A percentile compares a stretch with the other conserved stretches of the same genome.
phyloP scores from a whole-genome alignment of 2,888 invertebrate species.

The Diplolepis rosae region DNA sequence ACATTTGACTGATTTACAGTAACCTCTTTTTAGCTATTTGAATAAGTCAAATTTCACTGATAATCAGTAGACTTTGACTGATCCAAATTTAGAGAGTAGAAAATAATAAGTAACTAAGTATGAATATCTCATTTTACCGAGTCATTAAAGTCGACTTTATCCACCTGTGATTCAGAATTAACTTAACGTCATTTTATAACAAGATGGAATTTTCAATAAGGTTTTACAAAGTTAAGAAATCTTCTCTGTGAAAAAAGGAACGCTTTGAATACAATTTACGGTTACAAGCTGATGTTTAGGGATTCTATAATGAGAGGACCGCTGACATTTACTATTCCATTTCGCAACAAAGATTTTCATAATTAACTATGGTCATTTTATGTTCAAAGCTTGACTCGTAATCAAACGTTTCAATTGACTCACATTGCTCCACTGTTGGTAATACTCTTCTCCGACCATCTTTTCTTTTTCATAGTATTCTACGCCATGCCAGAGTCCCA shows the following conservation, averaged over 20 bases:
- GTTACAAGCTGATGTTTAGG: neutral
- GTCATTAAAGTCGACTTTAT: no score
- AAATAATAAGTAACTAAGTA: neutral
- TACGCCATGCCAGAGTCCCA: conserved; percentile 97
- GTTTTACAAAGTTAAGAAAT: no score
- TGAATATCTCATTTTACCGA: no score
- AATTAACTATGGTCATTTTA: conserved; percentile 11
- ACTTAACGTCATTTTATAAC: no score
- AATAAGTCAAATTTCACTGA: no score
- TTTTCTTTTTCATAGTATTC: conserved; percentile 97
- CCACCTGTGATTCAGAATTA: no score
- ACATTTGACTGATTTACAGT: no score
- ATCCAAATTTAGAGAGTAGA: no score
- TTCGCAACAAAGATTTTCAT: neutral
- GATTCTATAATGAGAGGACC: neutral
- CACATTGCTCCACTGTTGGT: conserved; percentile 93
- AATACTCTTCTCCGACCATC: conserved; percentile 93
- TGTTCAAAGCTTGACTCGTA: neutral
- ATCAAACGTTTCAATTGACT: conserved; percentile 69
- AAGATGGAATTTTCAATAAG: no score
- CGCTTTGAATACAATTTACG: neutral
- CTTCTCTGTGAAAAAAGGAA: no score
- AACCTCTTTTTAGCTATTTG: no score
- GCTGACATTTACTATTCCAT: neutral
- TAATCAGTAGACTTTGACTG: no score